These are phyloP conservation scores for Rhaphigaster nebulosa DNA, from an alignment of 2,888 invertebrate species.

Conservation along the genomic window DNA sequence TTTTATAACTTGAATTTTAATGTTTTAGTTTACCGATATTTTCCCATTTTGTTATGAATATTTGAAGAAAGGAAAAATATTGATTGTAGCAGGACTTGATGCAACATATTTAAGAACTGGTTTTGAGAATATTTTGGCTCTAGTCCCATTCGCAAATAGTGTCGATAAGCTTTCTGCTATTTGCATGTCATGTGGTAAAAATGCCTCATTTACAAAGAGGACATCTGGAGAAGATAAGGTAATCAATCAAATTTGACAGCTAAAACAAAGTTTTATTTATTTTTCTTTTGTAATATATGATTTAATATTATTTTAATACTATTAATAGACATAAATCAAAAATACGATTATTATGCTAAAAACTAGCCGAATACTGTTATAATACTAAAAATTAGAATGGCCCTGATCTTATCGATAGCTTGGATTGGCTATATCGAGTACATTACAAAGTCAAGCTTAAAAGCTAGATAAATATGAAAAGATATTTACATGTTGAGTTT, in stretches of 20 bases:
- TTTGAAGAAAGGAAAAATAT: slow-evolving; percentile 73
- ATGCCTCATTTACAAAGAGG: slow-evolving; percentile 72
- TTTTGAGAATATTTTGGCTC: slow-evolving; percentile 70
- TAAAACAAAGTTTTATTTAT: neutral
- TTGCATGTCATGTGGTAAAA: slow-evolving; percentile 72
- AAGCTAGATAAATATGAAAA: neutral
- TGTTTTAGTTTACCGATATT: slow-evolving; percentile 71
- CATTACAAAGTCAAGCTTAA: neutral
- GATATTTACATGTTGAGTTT: too few species aligned
- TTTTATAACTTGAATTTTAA: neutral
- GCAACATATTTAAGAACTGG: slow-evolving; percentile 72
- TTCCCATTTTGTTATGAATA: slow-evolving; percentile 71
- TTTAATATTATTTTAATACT: neutral
- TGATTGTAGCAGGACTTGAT: slow-evolving; percentile 74
- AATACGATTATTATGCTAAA: neutral
- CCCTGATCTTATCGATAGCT: neutral
- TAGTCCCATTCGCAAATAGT: slow-evolving; percentile 72
- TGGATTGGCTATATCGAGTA: neutral
- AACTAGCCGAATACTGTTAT: neutral
- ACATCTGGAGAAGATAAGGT: slow-evolving; percentile 70
- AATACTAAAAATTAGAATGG: slow-evolving; percentile 2
- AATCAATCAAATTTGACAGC: slow-evolving; percentile 57
- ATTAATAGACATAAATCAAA: neutral
- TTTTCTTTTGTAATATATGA: neutral
- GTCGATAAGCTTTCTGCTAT: slow-evolving; percentile 73